These are phyloP conservation scores for Danio jaintianensis DNA, from an alignment of 2,797 vertebrate genomes.

Conservation along the genomic window DNA sequence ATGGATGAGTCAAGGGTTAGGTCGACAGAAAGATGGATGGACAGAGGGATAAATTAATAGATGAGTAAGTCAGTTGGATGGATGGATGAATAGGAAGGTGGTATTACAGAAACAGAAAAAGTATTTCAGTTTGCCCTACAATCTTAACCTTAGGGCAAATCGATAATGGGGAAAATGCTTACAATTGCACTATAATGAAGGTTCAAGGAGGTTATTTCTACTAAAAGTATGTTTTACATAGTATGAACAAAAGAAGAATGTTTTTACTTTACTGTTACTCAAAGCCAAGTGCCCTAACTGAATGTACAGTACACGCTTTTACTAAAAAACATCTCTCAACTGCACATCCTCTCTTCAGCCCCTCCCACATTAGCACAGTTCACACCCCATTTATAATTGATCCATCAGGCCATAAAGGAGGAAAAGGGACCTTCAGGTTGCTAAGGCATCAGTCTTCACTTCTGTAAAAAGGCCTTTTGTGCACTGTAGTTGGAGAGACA, in stretches of 20 bases:
- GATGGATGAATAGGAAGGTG: too few relatives aligned
- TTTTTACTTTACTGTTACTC: slow-evolving; percentile 39
- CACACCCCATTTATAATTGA: slow-evolving; percentile 55
- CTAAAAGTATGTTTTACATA: slow-evolving; percentile 14
- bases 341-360: slow-evolving; percentile 29
- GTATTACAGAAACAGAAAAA: too few relatives aligned
- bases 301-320: slow-evolving; percentile 49
- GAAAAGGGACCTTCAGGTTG: slow-evolving; percentile 1
- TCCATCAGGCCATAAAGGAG: slow-evolving; percentile 43
- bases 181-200: not conserved
- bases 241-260: slow-evolving; percentile 37
- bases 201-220: slow-evolving; percentile 4
- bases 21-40: too few relatives aligned
- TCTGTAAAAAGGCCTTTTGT: not conserved
- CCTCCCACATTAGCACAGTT: slow-evolving; percentile 11
- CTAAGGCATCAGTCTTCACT: slow-evolving; percentile 23
- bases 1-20: too few relatives aligned
- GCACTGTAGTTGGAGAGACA: not conserved
- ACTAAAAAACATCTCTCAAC: slow-evolving; percentile 62
- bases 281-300: slow-evolving; percentile 39
- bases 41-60: too few relatives aligned
- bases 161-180: too few relatives aligned
- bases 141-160: too few relatives aligned
- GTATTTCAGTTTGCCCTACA: too few relatives aligned
- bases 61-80: too few relatives aligned